Percentiles rank a stretch among this genome's conserved stretches.
Conservation (phyloP, 2,797 vertebrate species). For the Rhinogobio ventralis region DNA sequence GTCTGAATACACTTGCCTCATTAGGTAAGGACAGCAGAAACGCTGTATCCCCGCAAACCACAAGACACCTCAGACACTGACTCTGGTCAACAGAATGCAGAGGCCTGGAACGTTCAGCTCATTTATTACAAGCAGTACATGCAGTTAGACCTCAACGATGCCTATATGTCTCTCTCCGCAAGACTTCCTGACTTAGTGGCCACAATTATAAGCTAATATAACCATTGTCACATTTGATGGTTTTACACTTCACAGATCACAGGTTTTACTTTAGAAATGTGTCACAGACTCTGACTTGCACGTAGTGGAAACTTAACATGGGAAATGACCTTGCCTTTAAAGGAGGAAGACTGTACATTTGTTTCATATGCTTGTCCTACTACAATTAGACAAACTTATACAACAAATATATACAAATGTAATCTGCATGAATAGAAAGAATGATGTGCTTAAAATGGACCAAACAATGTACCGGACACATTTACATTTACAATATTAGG, state of each 20-base stretch:
- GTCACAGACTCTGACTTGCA: not conserved
- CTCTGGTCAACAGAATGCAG: not conserved
- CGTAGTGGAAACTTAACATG: not conserved
- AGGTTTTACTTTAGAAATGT: constrained; percentile 25
- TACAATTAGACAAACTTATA: not conserved
- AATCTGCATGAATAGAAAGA: not conserved
- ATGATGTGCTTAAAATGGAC: not conserved
- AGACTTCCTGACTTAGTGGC: not conserved
- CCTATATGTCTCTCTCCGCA: constrained; percentile 18
- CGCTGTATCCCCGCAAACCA: not conserved
- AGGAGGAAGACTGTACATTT: not conserved
- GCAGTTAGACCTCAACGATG: constrained; percentile 26
- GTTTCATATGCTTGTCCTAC: not conserved
- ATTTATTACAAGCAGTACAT: constrained; percentile 33
- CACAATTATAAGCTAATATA: constrained; percentile 37
- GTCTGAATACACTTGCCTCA: constrained; percentile 9
- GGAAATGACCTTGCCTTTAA: not conserved
- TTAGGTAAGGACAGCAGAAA: constrained; percentile 20
- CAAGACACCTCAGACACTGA: constrained; percentile 4
- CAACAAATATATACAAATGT: not conserved
- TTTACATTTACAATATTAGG: constrained; percentile 73
- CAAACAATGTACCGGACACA: constrained; percentile 54
- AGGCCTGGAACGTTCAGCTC: constrained; percentile 15
- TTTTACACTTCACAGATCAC: constrained; percentile 21
- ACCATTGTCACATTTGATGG: constrained; percentile 28